Base-by-base conservation (phyloP, 2,113 vertebrate genomes). In the Corapipo altera region DNA sequence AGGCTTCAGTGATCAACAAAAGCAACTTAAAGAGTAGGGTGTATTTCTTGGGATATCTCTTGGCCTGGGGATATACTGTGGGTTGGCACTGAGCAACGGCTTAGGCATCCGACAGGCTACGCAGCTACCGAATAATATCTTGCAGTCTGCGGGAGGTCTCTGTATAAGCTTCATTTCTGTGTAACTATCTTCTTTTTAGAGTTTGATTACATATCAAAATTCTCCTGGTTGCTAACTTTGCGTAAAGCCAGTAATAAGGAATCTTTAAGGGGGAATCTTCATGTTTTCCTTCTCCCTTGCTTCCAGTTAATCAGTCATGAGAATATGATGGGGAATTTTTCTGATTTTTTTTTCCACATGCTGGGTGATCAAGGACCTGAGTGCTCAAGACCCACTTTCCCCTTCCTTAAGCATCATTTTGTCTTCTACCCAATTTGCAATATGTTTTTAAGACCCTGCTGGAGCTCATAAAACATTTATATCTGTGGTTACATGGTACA, bases 381-480 rank as follows among this genome's bases (percentile, higher is more conserved):
- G 85, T 83, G 88, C 82, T 90, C 51, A 70, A 92, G 92, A 93
- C 83, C 30, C 59, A 66, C 59, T 92, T 90, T 83, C 18, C 15
- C 30, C 20, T 91, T 88, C 46, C 51, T 73, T 90, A 71, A 92
- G 71, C 16, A 3, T 79, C 12, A 24, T 88, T 93, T 95, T 94
- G 54, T 90, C 11, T 94, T 96, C 71, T n/a, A 93, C 37, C 46
- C 75, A 85, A 76, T 90, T 79, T 80, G 37, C 64, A 80, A 5
- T 93, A 85, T 79, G 82, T 92, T 94, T 76, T 90, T 85, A 58
- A 88, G 75, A 58, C 79, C 49, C 75, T 66, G 85, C 78, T 96
- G 85, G 92, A 92, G 71, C 64, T 93, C 58, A 49, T 91, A 67
- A 90, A 92, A 94, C 55, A 43, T 94, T 96, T 69, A 85, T 91